A percentile compares a stretch with the other conserved stretches of the same genome.
Evolutionary conservation across 2,113 vertebrate genomes (phyloP).

Genomic region (Amblyopsis rosae): DNA sequence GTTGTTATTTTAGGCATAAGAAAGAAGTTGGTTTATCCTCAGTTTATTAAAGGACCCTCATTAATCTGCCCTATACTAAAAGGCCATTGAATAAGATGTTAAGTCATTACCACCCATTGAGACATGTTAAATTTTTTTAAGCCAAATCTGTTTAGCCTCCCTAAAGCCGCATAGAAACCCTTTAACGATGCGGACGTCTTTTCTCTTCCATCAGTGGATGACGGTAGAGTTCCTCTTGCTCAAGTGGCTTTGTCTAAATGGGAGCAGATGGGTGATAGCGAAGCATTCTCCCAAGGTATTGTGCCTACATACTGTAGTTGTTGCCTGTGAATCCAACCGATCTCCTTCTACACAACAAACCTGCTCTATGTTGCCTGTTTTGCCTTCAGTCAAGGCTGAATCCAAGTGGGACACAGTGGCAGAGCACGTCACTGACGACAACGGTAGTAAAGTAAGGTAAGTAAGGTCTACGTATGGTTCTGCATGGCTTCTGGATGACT

Average conservation of each 20-base stretch:
- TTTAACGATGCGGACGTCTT: neutral
- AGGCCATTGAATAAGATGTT: neutral
- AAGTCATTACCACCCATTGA: neutral
- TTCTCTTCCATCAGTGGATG: conserved; percentile 66
- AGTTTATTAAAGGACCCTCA: neutral
- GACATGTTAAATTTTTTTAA: neutral
- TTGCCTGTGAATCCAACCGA: neutral
- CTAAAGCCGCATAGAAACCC: neutral
- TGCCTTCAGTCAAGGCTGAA: conserved; percentile 66
- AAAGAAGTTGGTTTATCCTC: neutral
- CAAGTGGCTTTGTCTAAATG: conserved; percentile 79
- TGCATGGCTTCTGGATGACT: neutral
- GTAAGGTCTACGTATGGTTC: conserved; percentile 30
- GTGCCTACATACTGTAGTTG: neutral
- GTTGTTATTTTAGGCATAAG: too few relatives aligned
- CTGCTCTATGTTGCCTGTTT: conserved; percentile 16
- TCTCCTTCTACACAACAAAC: neutral
- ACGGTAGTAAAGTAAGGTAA: conserved; percentile 65
- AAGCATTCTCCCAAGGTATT: conserved; percentile 66
- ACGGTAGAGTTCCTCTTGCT: conserved; percentile 56
- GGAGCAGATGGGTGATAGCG: conserved; percentile 72
- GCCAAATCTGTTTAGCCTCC: neutral
- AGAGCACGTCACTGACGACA: conserved; percentile 47
- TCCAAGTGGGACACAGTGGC: conserved; percentile 72
- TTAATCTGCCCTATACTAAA: neutral